These are phyloP conservation scores for Parambassis ranga DNA, from an alignment of 2,797 vertebrate genomes.

Conservation along the genomic window DNA sequence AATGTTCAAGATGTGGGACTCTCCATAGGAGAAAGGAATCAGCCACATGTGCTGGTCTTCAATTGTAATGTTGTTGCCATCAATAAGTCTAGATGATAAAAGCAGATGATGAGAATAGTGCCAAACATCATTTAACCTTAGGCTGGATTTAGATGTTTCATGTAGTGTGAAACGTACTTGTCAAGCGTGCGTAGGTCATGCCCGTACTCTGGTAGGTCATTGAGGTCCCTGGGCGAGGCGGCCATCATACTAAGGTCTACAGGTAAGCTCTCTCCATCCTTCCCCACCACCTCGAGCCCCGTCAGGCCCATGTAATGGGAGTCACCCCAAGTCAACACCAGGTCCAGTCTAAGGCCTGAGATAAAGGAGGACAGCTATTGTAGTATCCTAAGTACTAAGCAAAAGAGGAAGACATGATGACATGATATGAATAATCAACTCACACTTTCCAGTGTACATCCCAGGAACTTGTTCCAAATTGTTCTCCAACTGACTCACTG, in stretches of 20 bases:
- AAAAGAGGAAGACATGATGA: not conserved
- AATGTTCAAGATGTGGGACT: conserved; percentile 85
- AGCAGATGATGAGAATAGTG: not conserved
- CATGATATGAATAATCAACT: conserved; percentile 60
- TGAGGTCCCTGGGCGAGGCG: conserved; percentile 88
- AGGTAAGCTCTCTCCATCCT: conserved; percentile 85
- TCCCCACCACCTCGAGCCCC: conserved; percentile 91
- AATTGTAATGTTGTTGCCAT: conserved; percentile 90
- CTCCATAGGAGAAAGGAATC: conserved; percentile 88
- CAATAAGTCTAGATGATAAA: conserved; percentile 83
- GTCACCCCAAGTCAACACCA: conserved; percentile 92
- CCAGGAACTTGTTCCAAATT: conserved; percentile 78
- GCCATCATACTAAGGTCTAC: conserved; percentile 83
- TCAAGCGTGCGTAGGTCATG: conserved; percentile 89
- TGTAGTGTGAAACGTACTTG: conserved; percentile 79
- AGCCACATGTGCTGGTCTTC: conserved; percentile 98
- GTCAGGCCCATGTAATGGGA: conserved; percentile 91
- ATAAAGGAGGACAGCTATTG: not conserved
- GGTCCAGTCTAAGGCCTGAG: conserved; percentile 87
- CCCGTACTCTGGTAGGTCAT: conserved; percentile 86
- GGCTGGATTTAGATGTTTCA: not conserved
- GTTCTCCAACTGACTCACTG: conserved; percentile 53
- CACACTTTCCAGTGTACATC: conserved; percentile 87
- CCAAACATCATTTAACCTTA: not conserved
- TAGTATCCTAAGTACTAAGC: not conserved